Conservation (phyloP, 2,888 invertebrate genomes). For the Apamea sordens region DNA sequence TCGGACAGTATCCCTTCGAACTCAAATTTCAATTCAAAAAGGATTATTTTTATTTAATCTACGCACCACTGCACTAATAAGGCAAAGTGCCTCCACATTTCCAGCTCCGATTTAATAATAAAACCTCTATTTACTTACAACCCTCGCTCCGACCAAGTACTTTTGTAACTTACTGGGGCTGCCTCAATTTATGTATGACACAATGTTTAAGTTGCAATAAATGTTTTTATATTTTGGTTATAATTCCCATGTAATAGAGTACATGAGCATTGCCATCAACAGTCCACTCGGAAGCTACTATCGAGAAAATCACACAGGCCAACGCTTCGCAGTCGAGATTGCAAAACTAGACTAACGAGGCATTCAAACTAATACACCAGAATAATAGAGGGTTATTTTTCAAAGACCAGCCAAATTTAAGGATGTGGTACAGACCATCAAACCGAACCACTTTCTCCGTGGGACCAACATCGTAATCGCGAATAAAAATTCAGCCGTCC, state of each 20-base stretch:
- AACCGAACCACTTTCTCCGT: no score
- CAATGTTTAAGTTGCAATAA: no score
- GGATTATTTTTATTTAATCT: neutral
- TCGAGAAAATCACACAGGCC: neutral
- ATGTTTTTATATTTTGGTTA: no score
- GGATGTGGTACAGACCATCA: no score
- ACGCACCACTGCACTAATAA: neutral
- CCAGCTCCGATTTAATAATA: neutral
- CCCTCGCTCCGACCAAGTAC: no score
- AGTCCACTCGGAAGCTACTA: neutral
- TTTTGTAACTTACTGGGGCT: no score
- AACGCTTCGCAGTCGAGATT: neutral
- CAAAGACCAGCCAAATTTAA: no score
- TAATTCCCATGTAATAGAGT: neutral
- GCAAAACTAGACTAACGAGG: neutral
- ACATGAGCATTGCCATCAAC: neutral
- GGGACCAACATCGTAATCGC: no score
- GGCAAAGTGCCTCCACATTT: neutral
- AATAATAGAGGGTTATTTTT: no score
- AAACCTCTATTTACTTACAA: no score
- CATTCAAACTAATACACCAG: neutral
- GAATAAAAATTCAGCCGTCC: no score
- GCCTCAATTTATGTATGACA: no score
- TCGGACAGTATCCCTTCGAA: neutral
- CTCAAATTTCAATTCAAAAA: neutral